A percentile compares a stretch with the other conserved stretches of the same genome.
Evolutionary conservation across 2,113 vertebrate species (phyloP).

Genomic region (Muntiacus muntjak): DNA sequence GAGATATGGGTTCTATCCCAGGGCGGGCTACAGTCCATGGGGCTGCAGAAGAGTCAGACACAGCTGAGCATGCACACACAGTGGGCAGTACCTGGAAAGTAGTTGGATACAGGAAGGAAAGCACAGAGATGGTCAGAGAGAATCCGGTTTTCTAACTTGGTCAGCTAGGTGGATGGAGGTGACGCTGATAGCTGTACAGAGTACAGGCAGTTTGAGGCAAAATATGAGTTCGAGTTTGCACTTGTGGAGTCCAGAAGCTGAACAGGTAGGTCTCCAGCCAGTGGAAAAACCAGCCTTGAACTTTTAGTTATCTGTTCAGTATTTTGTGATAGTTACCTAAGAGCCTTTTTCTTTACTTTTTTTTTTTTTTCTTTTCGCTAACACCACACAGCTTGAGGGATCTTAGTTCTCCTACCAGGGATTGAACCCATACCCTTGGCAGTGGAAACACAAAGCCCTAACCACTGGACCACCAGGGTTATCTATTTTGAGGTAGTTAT

Average conservation of each 20-base stretch:
- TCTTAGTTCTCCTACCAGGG: background rate
- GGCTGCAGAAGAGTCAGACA: background rate
- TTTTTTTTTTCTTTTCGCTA: background rate
- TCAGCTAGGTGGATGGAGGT: background rate
- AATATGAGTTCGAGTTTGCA: background rate
- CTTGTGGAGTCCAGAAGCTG: background rate
- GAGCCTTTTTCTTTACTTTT: background rate
- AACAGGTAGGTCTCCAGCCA: background rate
- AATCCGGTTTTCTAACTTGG: background rate
- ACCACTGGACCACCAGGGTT: background rate
- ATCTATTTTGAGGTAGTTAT: background rate
- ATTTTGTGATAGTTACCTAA: background rate
- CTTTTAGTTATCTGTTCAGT: background rate
- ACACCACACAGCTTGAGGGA: background rate
- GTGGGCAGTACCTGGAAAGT: background rate
- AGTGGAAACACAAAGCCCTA: background rate
- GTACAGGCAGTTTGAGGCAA: background rate
- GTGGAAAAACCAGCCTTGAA: background rate
- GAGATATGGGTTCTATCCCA: background rate
- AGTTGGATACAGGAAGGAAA: background rate
- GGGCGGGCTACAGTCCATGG: background rate
- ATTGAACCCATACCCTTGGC: background rate
- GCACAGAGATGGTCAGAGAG: background rate
- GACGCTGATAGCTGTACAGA: background rate
- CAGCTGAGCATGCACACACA: background rate